Base-by-base conservation (phyloP, 2,888 invertebrate species). In the Polydrusus pterygomalis region DNA sequence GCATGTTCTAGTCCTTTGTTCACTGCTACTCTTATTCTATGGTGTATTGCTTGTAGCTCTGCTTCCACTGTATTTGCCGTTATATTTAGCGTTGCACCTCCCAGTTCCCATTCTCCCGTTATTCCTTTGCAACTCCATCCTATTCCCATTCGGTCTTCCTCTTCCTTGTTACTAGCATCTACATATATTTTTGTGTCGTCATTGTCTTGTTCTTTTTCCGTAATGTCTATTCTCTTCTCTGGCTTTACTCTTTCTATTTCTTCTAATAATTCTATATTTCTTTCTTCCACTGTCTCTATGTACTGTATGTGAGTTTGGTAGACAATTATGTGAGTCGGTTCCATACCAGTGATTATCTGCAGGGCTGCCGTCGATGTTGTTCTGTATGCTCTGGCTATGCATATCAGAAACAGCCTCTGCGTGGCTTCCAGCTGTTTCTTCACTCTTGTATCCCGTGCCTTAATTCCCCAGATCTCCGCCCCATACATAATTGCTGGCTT, bases 401-500 rank as follows among this genome's bases (percentile, higher is more conserved):
- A 75, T 10, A 78, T 17, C 7, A 80, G 43, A 30, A 79, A 80
- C 3, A 74, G 75, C 63, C 80, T 54, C 58, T 81, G 71, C 7
- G 64, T 45, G 10, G 80, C 79, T 11, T 38, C 20, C 25, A 81
- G 45, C 0, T 78, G 74, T 73, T 58, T 80, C 40, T 47, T 49
- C 6, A 80, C 45, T 34, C 77, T 67, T 0, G 51, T 43, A 51
- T 78, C 75, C 10, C n/a, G 58, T 17, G 72, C 78, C 17, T 73
- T 76, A 0, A 18, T 30, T 9, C 80, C 81, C 79, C 80, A 82
- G 7, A 81, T 70, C 20, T 79, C 79, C 1, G 73, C 58, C 9
- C 75, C 81, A 68, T 81, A 80, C 17, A 74, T 6, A 2, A 73
- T 11, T 2, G 67, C 73, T 17, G 30, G 54, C 18, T 67, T 20